Evolutionary conservation across 2,797 vertebrate genomes (phyloP), one percentile per base, ranked within the genome.

Genomic region (Sebastolobus altivelis): DNA sequence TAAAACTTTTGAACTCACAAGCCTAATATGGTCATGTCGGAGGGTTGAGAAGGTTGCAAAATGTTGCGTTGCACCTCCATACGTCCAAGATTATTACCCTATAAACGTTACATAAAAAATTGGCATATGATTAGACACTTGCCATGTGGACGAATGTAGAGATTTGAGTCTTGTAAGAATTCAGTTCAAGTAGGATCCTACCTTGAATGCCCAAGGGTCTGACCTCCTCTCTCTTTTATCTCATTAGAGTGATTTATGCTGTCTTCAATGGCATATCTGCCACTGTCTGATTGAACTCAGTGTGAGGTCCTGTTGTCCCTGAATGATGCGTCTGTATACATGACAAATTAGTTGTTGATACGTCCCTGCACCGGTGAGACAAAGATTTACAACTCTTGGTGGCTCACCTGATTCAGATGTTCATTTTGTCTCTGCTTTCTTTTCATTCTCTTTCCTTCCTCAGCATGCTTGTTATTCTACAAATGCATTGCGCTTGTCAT

Each of bases 261-360:
- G 10, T 73, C 29, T 72, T 71, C 68, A 49, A n/a, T 22, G n/a
- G 29, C 67, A 27, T 75, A 82, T 85, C 54, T 82, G 22, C 59
- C 71, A 22, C 68, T 77, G 65, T 76, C 79, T 60, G 75, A 79
- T 56, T 72, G 81, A 81, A 75, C 73, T 79, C 77, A n/a, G 40
- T 22, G 37, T 63, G 67, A 72, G 22, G 65, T 63, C 81, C 58
- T 76, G 49, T 83, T 80, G 71, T 77, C 65, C 62, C 72, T 69
- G 62, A 79, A 31, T 66, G 78, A 82, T 74, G 63, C 10, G 14
- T 82, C 67, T 82, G 52, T 58, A 40, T 68, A 74, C 31, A 38
- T 80, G 88, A 88, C 75, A 77, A 67, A 86, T 75, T 63, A 43
- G 75, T 71, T 62, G 82, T 65, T 79, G 71, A 82, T 55, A 3